Percentiles rank a stretch among this genome's conserved stretches.
phyloP scores from a whole-genome alignment of 2,888 invertebrate species.

The Acrobeloides nanus region DNA sequence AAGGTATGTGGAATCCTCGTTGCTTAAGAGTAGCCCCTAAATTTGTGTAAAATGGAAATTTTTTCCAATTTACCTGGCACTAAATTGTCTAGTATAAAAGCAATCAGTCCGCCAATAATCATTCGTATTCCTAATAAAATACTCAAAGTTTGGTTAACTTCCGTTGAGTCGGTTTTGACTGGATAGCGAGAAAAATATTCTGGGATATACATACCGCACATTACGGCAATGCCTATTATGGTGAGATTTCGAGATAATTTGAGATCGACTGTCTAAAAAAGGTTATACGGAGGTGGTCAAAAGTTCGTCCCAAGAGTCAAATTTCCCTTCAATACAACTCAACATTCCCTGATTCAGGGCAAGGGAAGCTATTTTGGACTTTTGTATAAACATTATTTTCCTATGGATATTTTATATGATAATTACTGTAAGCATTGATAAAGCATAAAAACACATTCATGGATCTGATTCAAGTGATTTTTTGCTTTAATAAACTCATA shows the following conservation, averaged over 20 bases:
- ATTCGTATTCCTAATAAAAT: conserved; percentile 43
- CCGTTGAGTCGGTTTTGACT: conserved; percentile 12
- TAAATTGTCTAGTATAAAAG: conserved; percentile 56
- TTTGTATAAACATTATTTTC: too few relatives aligned
- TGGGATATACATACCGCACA: conserved; percentile 30
- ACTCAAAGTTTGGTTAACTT: conserved; percentile 33
- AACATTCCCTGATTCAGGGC: conserved; percentile 34
- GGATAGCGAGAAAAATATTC: conserved; percentile 14
- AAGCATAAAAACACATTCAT: too few relatives aligned
- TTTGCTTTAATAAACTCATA: too few relatives aligned
- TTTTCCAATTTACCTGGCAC: conserved; percentile 17
- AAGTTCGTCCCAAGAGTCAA: too few relatives aligned
- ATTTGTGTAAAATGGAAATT: neutral
- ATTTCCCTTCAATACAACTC: conserved; percentile 26
- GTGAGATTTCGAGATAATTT: conserved; percentile 24
- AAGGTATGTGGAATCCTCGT: conserved; percentile 30
- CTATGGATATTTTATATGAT: too few relatives aligned
- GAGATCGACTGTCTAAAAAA: conserved; percentile 16
- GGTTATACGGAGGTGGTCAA: too few relatives aligned
- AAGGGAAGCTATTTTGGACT: too few relatives aligned
- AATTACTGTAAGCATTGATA: too few relatives aligned
- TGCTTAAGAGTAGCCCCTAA: conserved; percentile 33
- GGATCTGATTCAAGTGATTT: too few relatives aligned
- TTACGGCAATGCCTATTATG: conserved; percentile 32
- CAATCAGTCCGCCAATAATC: conserved; percentile 56